These are phyloP conservation scores for Sula dactylatra DNA, from an alignment of 2,113 vertebrate species.

Conservation along the genomic window DNA sequence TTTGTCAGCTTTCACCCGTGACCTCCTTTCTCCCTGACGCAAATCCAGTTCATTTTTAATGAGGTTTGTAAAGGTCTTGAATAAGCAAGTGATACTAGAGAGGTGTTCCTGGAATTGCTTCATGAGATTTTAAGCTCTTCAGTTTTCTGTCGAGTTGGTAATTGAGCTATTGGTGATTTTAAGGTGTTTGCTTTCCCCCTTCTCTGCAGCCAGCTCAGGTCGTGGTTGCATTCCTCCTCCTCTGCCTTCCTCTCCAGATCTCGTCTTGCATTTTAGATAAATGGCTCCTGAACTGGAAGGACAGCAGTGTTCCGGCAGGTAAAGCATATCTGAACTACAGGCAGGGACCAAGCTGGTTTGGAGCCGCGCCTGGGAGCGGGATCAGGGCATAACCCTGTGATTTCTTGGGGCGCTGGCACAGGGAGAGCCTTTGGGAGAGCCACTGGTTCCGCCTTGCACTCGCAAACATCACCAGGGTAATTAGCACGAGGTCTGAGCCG, in stretches of 20 bases:
- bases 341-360: not conserved
- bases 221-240: not conserved
- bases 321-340: not conserved
- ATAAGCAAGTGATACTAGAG: not conserved
- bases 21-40: not conserved
- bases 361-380: rapidly evolving
- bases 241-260: not conserved
- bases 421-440: not conserved
- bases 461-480: not conserved
- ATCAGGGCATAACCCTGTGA: not conserved
- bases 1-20: not conserved
- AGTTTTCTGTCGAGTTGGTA: constrained; percentile 16
- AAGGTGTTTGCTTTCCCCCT: not conserved
- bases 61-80: constrained; percentile 40
- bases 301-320: not conserved
- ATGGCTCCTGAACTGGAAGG: not conserved
- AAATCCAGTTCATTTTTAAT: constrained; percentile 42
- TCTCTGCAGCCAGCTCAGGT: not conserved
- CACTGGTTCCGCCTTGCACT: not conserved
- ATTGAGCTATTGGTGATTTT: constrained; percentile 18
- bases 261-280: not conserved
- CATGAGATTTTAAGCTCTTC: not conserved
- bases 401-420: not conserved
- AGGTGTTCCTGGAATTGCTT: constrained; percentile 28
- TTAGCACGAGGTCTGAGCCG: not conserved